phyloP scores from a whole-genome alignment of 2,797 vertebrate species.

The Austrolebias charrua region DNA sequence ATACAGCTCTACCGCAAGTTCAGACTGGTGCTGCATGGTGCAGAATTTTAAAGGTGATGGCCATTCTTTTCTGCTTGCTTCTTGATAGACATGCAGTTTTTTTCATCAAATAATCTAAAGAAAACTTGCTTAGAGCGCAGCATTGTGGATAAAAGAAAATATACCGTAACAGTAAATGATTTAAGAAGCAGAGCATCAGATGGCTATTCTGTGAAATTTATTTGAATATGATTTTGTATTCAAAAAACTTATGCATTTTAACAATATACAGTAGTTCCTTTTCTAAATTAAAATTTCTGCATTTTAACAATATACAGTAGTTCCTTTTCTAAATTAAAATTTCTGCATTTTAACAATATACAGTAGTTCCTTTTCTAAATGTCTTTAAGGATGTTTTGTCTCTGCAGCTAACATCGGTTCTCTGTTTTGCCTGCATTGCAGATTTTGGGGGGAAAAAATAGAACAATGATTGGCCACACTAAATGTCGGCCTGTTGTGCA shows the following conservation, averaged over 20 bases:
- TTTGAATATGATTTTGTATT: slow-evolving; percentile 11
- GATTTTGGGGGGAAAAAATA: background rate
- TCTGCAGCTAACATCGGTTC: background rate
- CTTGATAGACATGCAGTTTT: slow-evolving; percentile 76
- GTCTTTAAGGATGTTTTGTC: background rate
- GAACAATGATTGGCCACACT: too few relatives aligned
- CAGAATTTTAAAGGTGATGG: slow-evolving; percentile 76
- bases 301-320: too few relatives aligned
- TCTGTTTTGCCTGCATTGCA: background rate
- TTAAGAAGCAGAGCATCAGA: slow-evolving; percentile 10
- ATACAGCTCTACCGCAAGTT: slow-evolving; percentile 63
- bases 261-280: too few relatives aligned
- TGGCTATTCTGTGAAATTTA: slow-evolving; percentile 1
- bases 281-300: too few relatives aligned
- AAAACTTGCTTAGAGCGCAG: slow-evolving; percentile 78
- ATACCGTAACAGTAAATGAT: slow-evolving; percentile 69
- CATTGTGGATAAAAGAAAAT: slow-evolving; percentile 40
- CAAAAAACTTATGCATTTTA: background rate
- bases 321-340: too few relatives aligned
- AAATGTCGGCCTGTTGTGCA: too few relatives aligned
- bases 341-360: too few relatives aligned
- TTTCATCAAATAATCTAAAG: slow-evolving; percentile 82
- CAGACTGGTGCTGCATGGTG: slow-evolving; percentile 75
- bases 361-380: background rate
- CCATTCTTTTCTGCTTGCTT: slow-evolving; percentile 84